Base-by-base conservation (phyloP, 1,140 invertebrate species). In the Macrotrachela quadricornifera region DNA sequence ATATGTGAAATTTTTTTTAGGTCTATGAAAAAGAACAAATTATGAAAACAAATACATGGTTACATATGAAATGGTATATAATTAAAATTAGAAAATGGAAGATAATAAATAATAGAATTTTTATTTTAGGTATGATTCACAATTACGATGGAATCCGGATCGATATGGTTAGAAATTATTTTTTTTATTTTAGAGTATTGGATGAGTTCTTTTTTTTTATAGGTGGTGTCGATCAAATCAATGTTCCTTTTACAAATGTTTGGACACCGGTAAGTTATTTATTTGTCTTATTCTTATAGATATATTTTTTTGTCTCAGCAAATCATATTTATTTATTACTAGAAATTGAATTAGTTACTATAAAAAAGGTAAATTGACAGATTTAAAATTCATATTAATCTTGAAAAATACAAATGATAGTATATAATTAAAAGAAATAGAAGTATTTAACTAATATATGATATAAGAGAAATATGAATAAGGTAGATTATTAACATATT, bases 31-130 rank as follows among this genome's bases (percentile, higher is more conserved):
- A 92, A 71, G 92, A 91, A 74, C 88, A 95, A 75, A 90, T 95
- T 62, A 92, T 94, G 87, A 95, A 94, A 72, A 90, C 87, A 12
- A 95, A 95, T 69, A 87, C 94, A 37, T 95, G 90, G 90, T 74
- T 92, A 63, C 77, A 86, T 69, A 77, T 94, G 78, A 76, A 86
- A 50, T 97, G 94, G 94, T 42, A 41, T 42, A 18, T 14, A 36
- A 14, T 37, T 48, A 3, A 11, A 6, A 14, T 30, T 30, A 30
- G 8, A 30, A 30, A 30, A 30, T 2, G 2, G 21, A 30, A 30
- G n/a, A 30, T 30, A 30, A 30, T 30, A 30, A 30, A 4, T 30
- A 30, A 4, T 30, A 2, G 21, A n/a, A n/a, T n/a, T 8, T 30
- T 30, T 2, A 30, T 30, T 30, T 36, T 36, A 49, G 53, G 53